Evolutionary conservation across 2,888 invertebrate species (phyloP).

Genomic region (Drosophila koepferae): DNA sequence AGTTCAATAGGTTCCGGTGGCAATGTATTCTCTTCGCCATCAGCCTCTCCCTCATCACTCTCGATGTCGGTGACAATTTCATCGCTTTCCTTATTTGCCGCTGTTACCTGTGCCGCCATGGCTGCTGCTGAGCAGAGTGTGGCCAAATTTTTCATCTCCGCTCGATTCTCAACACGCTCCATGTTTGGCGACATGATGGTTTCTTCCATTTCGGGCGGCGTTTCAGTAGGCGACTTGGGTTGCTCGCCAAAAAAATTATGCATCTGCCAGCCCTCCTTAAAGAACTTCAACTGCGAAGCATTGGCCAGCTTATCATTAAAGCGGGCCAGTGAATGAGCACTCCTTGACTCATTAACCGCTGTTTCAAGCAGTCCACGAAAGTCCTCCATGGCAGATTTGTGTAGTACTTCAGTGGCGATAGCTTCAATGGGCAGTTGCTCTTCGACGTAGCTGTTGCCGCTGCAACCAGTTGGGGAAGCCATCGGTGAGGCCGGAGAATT

Average conservation of each 20-base stretch:
- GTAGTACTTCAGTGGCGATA: conserved; percentile 33
- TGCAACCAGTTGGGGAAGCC: conserved; percentile 76
- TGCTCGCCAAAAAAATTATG: conserved; percentile 84
- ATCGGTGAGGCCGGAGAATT: conserved; percentile 83
- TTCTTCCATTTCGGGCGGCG: conserved; percentile 81
- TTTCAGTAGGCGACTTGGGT: conserved; percentile 85
- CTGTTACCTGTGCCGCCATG: conserved; percentile 77
- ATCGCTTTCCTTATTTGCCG: conserved; percentile 49
- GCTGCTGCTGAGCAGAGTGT: conserved; percentile 82
- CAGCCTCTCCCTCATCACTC: conserved; percentile 49
- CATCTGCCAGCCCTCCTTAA: conserved; percentile 84
- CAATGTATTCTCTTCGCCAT: conserved; percentile 67
- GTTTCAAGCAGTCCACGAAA: conserved; percentile 71
- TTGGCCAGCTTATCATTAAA: conserved; percentile 51
- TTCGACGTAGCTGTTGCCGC: conserved; percentile 46
- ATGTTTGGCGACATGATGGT: conserved; percentile 62
- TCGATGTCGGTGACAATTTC: conserved; percentile 53
- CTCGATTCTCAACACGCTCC: conserved; percentile 60
- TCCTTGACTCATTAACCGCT: conserved; percentile 68
- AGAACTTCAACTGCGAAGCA: conserved; percentile 78
- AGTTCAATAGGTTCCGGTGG: conserved; percentile 71
- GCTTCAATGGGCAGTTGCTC: conserved; percentile 52
- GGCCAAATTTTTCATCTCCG: conserved; percentile 82
- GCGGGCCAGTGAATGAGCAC: conserved; percentile 53
- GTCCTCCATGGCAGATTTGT: conserved; percentile 65